Base-by-base conservation (phyloP, 2,113 vertebrate genomes). In the Pavo muticus region DNA sequence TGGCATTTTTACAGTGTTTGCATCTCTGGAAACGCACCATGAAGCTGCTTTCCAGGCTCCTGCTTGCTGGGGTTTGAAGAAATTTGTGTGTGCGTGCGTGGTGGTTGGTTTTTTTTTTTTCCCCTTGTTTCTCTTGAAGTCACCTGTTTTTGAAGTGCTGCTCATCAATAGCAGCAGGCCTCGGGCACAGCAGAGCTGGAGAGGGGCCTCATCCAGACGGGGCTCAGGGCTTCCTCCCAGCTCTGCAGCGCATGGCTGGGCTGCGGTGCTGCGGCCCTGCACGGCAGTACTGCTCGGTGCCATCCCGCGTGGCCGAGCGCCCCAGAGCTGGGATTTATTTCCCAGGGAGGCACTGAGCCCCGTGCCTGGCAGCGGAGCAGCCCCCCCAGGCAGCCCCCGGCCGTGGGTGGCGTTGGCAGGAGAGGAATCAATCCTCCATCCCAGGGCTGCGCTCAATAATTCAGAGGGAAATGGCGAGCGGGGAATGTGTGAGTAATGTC, bases 1-100 rank as follows among this genome's bases (percentile, higher is more conserved):
- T 97, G 97, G 97, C 96, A 96, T 80, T 97, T 97, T 95, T 97
- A 97, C 91, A 95, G 93, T 93, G 84, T 96, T 90, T 96, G 68
- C 94, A 45, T 97, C 94, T 97, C 97, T 97, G 94, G 95, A 97
- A 97, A 84, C 3, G 6, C 86, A 96, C 91, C 73, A 65, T 56
- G 50, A 89, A 97, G 91, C 97, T 95, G 92, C 87, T 94, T 47
- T 96, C 89, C 96, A 95, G 84, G 83, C 85, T 97, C 70, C 71
- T 96, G 91, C 91, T 81, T 97, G 85, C 70, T 94, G 93, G 90
- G 91, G 92, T 91, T 95, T 90, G 88, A 71, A 95, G 76, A 96
- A 80, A 93, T 94, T 77, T 76, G 30, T 85, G 17, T 19, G 5
- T 78, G 48, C 48, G 44, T 40, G 84, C 29, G 65, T 37, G 20